Conservation (phyloP, 1,140 invertebrate species). For the Magallana gigas region DNA sequence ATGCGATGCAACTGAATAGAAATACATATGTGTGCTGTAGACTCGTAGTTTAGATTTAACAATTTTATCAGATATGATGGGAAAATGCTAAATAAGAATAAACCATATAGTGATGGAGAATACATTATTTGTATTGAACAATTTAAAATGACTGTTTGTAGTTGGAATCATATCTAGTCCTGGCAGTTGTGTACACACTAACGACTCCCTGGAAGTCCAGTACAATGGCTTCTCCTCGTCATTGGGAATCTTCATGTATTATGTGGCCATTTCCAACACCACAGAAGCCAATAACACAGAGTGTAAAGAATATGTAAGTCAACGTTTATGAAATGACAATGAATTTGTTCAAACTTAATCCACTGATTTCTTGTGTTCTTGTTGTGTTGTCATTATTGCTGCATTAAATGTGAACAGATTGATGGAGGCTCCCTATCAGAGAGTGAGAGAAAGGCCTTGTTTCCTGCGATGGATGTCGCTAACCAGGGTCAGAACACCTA, state of each 20-base stretch:
- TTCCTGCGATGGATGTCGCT: slow-evolving; percentile 54
- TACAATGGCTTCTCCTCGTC: slow-evolving; percentile 63
- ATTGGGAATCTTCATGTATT: slow-evolving; percentile 65
- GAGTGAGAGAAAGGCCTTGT: slow-evolving; percentile 45
- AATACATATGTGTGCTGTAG: too few species aligned
- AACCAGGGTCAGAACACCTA: slow-evolving; percentile 60
- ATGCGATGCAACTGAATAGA: too few species aligned
- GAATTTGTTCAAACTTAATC: neutral
- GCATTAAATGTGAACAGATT: slow-evolving; percentile 47
- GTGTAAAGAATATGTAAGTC: slow-evolving; percentile 65
- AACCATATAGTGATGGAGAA: too few species aligned
- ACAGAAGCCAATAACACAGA: slow-evolving; percentile 43
- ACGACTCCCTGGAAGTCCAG: slow-evolving; percentile 48
- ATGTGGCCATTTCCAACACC: slow-evolving; percentile 61
- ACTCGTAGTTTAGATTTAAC: too few species aligned
- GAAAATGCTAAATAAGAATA: too few species aligned
- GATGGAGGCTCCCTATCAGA: slow-evolving; percentile 58
- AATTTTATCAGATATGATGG: too few species aligned
- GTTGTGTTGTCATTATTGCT: neutral
- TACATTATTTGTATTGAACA: neutral
- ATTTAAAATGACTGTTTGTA: neutral
- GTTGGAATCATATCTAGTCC: neutral
- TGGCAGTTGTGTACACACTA: slow-evolving; percentile 52
- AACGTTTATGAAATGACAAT: neutral
- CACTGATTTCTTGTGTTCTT: neutral